Percentiles rank a stretch among this genome's conserved stretches.
Conservation (phyloP, 1,140 invertebrate genomes). For the Ceratitis capitata region DNA sequence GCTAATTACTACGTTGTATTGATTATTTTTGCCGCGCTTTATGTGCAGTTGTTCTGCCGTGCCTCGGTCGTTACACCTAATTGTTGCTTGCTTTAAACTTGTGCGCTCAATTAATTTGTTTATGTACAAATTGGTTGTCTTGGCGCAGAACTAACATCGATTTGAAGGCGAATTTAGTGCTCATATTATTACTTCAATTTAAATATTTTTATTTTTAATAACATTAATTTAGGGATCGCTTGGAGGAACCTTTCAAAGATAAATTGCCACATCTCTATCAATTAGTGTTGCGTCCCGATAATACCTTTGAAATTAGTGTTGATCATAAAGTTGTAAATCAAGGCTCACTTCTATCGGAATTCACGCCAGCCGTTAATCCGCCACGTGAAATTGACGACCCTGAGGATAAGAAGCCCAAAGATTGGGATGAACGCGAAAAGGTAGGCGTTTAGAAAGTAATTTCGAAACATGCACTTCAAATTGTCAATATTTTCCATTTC, state of each 20-base stretch:
- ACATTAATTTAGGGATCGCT: conserved; percentile 71
- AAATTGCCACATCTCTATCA: conserved; percentile 96
- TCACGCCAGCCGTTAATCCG: conserved; percentile 93
- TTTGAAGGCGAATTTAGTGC: no score
- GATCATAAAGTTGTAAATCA: conserved; percentile 84
- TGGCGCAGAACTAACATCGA: no score
- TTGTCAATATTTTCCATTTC: background rate
- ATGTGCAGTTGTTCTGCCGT: no score
- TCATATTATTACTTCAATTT: background rate
- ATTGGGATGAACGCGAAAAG: conserved; percentile 98
- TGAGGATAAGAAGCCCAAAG: conserved; percentile 85
- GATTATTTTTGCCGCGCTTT: background rate
- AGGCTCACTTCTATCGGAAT: conserved; percentile 89
- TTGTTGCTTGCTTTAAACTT: background rate
- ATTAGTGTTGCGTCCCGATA: conserved; percentile 88
- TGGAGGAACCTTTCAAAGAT: conserved; percentile 93
- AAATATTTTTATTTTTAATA: conserved; percentile 38
- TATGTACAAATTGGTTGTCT: no score
- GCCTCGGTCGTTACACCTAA: background rate
- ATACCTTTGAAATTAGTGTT: conserved; percentile 77
- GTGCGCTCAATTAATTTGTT: background rate
- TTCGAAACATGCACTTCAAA: no score
- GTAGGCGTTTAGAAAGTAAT: conserved; percentile 55
- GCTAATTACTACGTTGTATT: background rate
- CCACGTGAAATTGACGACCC: conserved; percentile 96